phyloP scores from a whole-genome alignment of 1,140 invertebrate genomes.

The Drosophila cardini region DNA sequence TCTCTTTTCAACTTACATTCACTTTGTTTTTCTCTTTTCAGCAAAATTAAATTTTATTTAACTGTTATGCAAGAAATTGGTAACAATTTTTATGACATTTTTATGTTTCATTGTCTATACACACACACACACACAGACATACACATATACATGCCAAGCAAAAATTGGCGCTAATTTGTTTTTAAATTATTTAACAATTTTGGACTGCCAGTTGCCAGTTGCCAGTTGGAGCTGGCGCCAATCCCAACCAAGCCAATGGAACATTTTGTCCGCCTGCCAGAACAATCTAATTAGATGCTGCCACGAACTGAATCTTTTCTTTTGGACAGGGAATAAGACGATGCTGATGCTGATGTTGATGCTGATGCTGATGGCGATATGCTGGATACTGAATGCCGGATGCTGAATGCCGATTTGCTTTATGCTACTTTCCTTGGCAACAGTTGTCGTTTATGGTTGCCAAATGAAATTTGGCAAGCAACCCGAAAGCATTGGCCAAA shows the following conservation, averaged over 20 bases:
- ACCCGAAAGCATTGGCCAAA: conserved; percentile 14
- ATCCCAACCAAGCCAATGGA: conserved; percentile 1
- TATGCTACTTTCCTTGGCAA: conserved; percentile 78
- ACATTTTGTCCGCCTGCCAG: conserved; percentile 40
- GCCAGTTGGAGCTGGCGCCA: conserved; percentile 40
- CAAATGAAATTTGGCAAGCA: conserved; percentile 68
- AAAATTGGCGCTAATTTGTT: conserved; percentile 77
- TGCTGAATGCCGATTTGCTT: conserved; percentile 68
- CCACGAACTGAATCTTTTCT: conserved; percentile 8
- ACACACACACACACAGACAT: conserved; percentile 22
- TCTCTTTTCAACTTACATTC: conserved; percentile 29
- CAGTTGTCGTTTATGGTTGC: conserved; percentile 77
- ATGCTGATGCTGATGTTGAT: conserved; percentile 58
- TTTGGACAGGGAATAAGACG: conserved; percentile 30
- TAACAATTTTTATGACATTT: conserved; percentile 67
- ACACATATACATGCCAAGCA: neutral
- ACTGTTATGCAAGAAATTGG: conserved; percentile 77
- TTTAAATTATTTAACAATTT: conserved; percentile 83
- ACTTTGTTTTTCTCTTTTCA: conserved; percentile 53
- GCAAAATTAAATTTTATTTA: conserved; percentile 82
- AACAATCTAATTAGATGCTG: conserved; percentile 74
- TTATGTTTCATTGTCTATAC: conserved; percentile 56
- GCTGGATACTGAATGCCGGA: neutral
- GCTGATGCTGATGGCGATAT: conserved; percentile 41
- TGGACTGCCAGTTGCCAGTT: conserved; percentile 43